A percentile compares a stretch with the other conserved stretches of the same genome.
Conservation (phyloP, 2,113 vertebrate species). For the Bungarus multicinctus region DNA sequence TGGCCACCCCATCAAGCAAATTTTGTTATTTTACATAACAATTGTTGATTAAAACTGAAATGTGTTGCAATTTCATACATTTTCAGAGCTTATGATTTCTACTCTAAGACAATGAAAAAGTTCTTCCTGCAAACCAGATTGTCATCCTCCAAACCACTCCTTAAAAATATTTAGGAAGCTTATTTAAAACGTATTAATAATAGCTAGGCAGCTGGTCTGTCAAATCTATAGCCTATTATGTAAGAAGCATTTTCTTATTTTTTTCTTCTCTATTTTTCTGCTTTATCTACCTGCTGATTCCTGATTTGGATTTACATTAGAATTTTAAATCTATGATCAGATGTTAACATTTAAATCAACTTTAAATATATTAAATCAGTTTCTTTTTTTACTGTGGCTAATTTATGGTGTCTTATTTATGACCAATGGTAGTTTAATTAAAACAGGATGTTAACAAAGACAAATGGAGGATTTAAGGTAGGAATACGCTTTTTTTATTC, state of each 20-base stretch:
- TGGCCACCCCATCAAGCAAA: neutral
- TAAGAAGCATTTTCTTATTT: slow-evolving; percentile 20
- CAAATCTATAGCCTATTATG: slow-evolving; percentile 29
- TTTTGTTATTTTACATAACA: neutral
- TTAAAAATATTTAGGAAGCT: slow-evolving; percentile 15
- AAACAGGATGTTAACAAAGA: neutral
- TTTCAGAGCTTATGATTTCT: neutral
- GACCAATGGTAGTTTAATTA: neutral
- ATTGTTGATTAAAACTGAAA: slow-evolving; percentile 7
- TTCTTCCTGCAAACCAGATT: slow-evolving; percentile 25
- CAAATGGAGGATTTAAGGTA: neutral
- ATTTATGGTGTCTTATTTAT: neutral
- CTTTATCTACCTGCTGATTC: slow-evolving; percentile 16
- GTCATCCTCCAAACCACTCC: neutral
- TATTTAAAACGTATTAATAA: slow-evolving; percentile 21
- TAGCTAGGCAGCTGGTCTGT: slow-evolving; percentile 27
- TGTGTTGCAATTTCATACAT: neutral
- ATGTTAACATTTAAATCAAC: neutral
- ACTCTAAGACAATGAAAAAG: slow-evolving; percentile 7
- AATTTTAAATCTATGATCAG: neutral
- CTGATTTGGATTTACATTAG: slow-evolving; percentile 2
- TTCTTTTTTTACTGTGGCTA: neutral
- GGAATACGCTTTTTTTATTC: neutral
- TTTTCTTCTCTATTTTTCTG: slow-evolving; percentile 18
- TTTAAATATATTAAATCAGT: neutral